phyloP scores from a whole-genome alignment of 2,797 vertebrate species.

The Gallinago nigripennis region DNA sequence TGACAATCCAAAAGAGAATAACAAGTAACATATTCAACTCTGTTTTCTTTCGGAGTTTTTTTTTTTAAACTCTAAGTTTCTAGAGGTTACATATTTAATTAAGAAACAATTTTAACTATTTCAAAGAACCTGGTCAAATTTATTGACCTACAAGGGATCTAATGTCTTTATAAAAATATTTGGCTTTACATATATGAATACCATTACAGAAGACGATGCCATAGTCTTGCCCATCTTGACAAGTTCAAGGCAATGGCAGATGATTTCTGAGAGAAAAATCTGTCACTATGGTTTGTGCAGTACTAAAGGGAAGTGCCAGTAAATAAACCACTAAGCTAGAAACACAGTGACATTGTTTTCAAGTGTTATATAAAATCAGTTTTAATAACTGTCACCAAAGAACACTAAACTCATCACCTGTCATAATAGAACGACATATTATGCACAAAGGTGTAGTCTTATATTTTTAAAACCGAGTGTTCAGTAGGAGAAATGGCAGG shows the following conservation, averaged over 20 bases:
- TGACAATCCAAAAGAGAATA: neutral
- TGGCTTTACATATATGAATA: conserved; percentile 9
- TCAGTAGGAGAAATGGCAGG: neutral
- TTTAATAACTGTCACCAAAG: neutral
- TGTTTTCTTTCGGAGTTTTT: neutral
- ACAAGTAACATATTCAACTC: neutral
- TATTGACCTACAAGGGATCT: neutral
- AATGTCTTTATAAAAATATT: neutral
- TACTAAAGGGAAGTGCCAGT: neutral
- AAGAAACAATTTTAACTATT: neutral
- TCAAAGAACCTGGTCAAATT: neutral
- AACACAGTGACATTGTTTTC: neutral
- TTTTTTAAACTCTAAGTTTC: neutral
- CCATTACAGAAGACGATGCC: neutral
- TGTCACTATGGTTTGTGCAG: neutral
- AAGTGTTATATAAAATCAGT: neutral
- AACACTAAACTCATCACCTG: neutral
- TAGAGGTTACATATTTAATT: neutral
- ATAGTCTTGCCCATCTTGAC: neutral
- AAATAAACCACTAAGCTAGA: conserved; percentile 24
- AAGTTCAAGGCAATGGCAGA: conserved; percentile 29
- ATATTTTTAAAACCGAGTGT: neutral
- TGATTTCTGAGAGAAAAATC: conserved; percentile 18
- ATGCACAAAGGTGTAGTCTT: neutral
- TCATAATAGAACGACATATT: neutral